Percentiles rank a stretch among this genome's conserved stretches.
phyloP scores from a whole-genome alignment of 2,888 invertebrate genomes.

The Camptogramma bilineatum region DNA sequence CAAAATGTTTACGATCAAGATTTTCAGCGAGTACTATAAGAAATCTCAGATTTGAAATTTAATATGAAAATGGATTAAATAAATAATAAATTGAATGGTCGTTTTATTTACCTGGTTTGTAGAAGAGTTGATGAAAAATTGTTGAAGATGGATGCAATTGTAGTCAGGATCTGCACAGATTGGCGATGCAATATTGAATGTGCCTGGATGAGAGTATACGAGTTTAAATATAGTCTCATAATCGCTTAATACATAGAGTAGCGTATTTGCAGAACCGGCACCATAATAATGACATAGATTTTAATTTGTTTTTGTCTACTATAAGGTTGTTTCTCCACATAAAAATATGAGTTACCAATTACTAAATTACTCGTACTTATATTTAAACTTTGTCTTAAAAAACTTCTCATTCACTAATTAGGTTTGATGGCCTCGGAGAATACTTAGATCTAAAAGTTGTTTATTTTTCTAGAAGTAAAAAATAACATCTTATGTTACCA shows the following conservation, averaged over 20 bases:
- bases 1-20: slow-evolving; percentile 1
- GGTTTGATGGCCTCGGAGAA: too few species aligned
- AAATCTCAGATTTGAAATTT: not conserved
- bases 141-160: slow-evolving; percentile 17
- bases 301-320: not conserved
- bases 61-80: too few species aligned
- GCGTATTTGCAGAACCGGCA: slow-evolving; percentile 26
- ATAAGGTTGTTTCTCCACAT: too few species aligned
- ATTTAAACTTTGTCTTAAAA: too few species aligned
- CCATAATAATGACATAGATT: not conserved
- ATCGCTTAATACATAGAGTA: slow-evolving; percentile 22
- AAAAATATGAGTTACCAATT: too few species aligned
- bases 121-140: not conserved
- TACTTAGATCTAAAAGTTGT: too few species aligned
- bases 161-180: slow-evolving; percentile 30
- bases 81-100: not conserved
- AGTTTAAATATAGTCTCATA: slow-evolving; percentile 51
- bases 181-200: slow-evolving; percentile 46
- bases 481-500: too few species aligned
- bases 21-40: not conserved
- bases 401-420: not conserved
- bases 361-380: too few species aligned
- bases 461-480: too few species aligned
- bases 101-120: slow-evolving; percentile 27
- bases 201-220: slow-evolving; percentile 43